These are phyloP conservation scores for Encarsia formosa DNA, from an alignment of 2,888 invertebrate species.

Conservation along the genomic window DNA sequence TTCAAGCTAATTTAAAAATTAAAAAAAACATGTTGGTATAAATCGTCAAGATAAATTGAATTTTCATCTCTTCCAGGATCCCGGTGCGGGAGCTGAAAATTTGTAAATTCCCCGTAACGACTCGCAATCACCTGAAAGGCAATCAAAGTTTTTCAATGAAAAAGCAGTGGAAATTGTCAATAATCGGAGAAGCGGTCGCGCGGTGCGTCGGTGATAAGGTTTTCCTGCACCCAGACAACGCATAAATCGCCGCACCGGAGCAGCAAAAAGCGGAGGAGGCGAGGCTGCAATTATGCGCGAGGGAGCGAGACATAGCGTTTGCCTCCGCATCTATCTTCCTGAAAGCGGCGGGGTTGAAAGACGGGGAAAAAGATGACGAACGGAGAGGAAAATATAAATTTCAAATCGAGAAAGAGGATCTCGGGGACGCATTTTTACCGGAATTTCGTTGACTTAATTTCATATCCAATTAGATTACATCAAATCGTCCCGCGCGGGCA, in stretches of 20 bases:
- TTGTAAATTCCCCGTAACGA: no score
- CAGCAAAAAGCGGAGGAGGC: slow-evolving; percentile 9
- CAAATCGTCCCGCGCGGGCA: slow-evolving; percentile 26
- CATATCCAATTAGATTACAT: slow-evolving; percentile 48
- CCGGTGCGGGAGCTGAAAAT: no score
- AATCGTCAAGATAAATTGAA: no score
- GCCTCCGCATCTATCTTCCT: slow-evolving; percentile 2
- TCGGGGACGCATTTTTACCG: slow-evolving; percentile 38
- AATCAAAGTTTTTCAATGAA: no score
- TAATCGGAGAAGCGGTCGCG: no score
- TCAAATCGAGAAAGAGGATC: slow-evolving; percentile 26
- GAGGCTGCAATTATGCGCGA: slow-evolving; percentile 26
- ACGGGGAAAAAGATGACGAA: slow-evolving; percentile 30
- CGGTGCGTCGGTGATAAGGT: no score
- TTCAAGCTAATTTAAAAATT: no score
- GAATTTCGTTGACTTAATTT: slow-evolving; percentile 48
- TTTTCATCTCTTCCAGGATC: no score
- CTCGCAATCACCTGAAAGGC: no score
- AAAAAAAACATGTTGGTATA: no score
- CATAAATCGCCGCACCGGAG: not conserved
- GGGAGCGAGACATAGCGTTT: slow-evolving; percentile 12
- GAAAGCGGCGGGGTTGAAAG: not conserved
- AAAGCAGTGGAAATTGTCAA: no score
- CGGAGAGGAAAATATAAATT: slow-evolving; percentile 29
- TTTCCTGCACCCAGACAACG: slow-evolving; percentile 28